phyloP scores from a whole-genome alignment of 2,888 invertebrate species.

The Brenthis daphne region DNA sequence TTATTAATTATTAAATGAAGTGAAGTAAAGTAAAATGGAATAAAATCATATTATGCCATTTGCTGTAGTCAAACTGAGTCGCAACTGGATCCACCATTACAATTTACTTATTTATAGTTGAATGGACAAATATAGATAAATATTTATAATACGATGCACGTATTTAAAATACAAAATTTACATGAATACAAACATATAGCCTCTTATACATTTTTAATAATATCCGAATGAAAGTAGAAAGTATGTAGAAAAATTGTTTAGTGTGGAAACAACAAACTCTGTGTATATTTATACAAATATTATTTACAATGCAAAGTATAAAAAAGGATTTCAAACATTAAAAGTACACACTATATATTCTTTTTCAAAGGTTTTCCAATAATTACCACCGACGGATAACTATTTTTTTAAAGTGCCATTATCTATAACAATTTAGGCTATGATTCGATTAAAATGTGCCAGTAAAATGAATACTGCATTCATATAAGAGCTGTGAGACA shows the following conservation, averaged over 20 bases:
- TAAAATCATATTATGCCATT: too few species aligned
- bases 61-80: too few species aligned
- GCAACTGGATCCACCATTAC: too few species aligned
- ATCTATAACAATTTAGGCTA: not conserved
- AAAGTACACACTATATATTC: not conserved
- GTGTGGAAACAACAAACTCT: not conserved
- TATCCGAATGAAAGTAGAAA: not conserved
- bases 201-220: not conserved
- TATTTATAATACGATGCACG: too few species aligned
- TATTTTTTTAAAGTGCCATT: not conserved
- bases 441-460: too few species aligned
- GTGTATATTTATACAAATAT: not conserved
- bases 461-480: too few species aligned
- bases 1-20: too few species aligned
- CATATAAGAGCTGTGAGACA: conserved; percentile 9
- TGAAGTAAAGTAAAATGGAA: too few species aligned
- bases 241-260: not conserved
- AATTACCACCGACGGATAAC: conserved; percentile 1
- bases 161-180: not conserved
- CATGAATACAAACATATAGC: conserved; percentile 8
- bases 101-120: too few species aligned
- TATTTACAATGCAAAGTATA: too few species aligned
- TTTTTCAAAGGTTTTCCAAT: not conserved
- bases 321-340: not conserved
- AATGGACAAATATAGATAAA: too few species aligned